phyloP scores from a whole-genome alignment of 2,888 invertebrate genomes.

The Spialia ferax region DNA sequence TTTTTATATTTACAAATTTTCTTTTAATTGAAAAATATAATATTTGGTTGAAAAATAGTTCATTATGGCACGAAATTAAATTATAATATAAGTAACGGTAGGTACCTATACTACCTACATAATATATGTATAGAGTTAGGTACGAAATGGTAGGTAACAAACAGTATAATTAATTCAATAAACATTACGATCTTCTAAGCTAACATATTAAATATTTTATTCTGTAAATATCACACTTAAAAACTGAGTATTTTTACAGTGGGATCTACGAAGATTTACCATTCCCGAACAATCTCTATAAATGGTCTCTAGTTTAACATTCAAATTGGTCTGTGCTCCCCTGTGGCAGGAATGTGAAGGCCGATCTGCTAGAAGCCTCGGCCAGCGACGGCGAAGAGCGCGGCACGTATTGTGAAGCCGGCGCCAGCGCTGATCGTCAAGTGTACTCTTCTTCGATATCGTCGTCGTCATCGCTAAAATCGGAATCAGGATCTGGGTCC shows the following conservation, averaged over 20 bases:
- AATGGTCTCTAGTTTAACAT: slow-evolving; percentile 51
- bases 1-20: neutral
- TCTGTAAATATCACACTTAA: slow-evolving; percentile 48
- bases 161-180: neutral
- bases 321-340: slow-evolving; percentile 55
- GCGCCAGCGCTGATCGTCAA: slow-evolving; percentile 62
- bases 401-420: slow-evolving; percentile 68
- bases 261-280: slow-evolving; percentile 9
- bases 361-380: slow-evolving; percentile 48
- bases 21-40: slow-evolving; percentile 2
- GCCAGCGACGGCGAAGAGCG: slow-evolving; percentile 58
- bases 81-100: slow-evolving; percentile 1
- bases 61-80: slow-evolving; percentile 29
- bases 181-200: neutral
- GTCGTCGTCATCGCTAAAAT: slow-evolving; percentile 69
- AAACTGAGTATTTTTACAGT: slow-evolving; percentile 49
- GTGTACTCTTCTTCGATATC: slow-evolving; percentile 78
- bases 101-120: neutral
- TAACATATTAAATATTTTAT: slow-evolving; percentile 7
- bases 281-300: slow-evolving; percentile 2
- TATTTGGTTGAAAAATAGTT: slow-evolving; percentile 21
- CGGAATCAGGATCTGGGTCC: slow-evolving; percentile 64
- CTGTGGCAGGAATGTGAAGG: slow-evolving; percentile 68
- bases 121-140: neutral
- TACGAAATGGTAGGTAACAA: slow-evolving; percentile 42